phyloP scores from a whole-genome alignment of 2,888 invertebrate species.

The Rhingia rostrata region DNA sequence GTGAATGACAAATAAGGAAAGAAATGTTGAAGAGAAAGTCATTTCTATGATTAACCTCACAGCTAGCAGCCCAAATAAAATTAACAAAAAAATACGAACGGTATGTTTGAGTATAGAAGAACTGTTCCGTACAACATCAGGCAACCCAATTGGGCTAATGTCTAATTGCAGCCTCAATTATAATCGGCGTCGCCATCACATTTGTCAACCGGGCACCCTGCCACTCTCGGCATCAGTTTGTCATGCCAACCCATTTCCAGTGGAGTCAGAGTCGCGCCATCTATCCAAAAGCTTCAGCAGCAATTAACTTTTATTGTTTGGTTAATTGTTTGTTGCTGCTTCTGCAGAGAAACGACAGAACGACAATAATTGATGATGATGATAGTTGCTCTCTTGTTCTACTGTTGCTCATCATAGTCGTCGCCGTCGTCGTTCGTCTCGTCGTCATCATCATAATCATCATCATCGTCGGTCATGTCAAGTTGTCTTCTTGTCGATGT shows the following conservation, averaged over 20 bases:
- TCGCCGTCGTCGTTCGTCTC: not conserved
- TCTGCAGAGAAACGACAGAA: slow-evolving; percentile 44
- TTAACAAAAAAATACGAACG: slow-evolving; percentile 1
- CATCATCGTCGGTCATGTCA: slow-evolving; percentile 48
- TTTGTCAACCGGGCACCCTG: slow-evolving; percentile 56
- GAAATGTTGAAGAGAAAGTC: slow-evolving; percentile 33
- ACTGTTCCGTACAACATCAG: slow-evolving; percentile 28
- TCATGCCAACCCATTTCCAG: slow-evolving; percentile 44
- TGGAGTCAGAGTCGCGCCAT: slow-evolving; percentile 30
- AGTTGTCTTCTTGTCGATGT: slow-evolving; percentile 60
- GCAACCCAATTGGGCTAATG: slow-evolving; percentile 59
- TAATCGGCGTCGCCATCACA: slow-evolving; percentile 70
- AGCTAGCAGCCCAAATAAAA: slow-evolving; percentile 38
- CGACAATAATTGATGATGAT: slow-evolving; percentile 73
- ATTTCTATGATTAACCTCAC: slow-evolving; percentile 69
- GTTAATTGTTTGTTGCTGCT: slow-evolving; percentile 72
- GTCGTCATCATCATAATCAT: slow-evolving; percentile 3
- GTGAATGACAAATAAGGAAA: slow-evolving; percentile 5
- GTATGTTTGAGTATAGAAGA: slow-evolving; percentile 3
- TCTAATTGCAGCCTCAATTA: slow-evolving; percentile 71
- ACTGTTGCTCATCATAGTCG: slow-evolving; percentile 50
- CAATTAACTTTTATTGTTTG: slow-evolving; percentile 74
- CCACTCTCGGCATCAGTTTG: slow-evolving; percentile 16
- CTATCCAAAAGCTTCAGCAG: slow-evolving; percentile 61
- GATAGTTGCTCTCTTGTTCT: slow-evolving; percentile 57